Conservation (phyloP, 2,797 vertebrate species). For the Myotis findleyi region DNA sequence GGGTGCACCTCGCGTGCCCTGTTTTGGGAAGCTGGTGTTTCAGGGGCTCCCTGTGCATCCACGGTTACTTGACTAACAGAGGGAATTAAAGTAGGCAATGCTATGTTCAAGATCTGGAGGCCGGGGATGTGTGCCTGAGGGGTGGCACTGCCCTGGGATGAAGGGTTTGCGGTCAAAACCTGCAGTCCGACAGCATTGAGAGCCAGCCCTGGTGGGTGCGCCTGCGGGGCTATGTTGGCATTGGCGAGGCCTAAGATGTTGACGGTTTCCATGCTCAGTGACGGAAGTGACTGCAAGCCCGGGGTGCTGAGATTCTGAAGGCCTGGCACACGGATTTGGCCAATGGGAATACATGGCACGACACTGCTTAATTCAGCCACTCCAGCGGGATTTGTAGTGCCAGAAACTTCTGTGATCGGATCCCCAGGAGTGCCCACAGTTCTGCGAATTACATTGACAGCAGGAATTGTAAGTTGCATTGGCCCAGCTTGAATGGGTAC, state of each 20-base stretch:
- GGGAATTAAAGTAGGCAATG: slow-evolving; percentile 94
- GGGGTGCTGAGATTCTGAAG: slow-evolving; percentile 88
- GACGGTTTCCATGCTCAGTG: slow-evolving; percentile 92
- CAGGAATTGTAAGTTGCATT: slow-evolving; percentile 96
- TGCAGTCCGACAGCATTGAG: slow-evolving; percentile 96
- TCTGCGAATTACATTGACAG: slow-evolving; percentile 94
- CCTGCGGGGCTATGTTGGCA: slow-evolving; percentile 88
- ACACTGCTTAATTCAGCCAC: slow-evolving; percentile 91
- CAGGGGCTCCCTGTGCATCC: slow-evolving; percentile 76
- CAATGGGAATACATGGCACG: slow-evolving; percentile 94
- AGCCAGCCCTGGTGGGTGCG: slow-evolving; percentile 91
- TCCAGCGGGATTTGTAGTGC: slow-evolving; percentile 84
- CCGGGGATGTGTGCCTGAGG: slow-evolving; percentile 91
- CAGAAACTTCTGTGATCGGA: not conserved
- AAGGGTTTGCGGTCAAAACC: slow-evolving; percentile 91
- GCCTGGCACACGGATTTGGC: slow-evolving; percentile 91
- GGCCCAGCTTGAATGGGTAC: slow-evolving; percentile 95
- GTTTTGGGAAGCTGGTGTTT: slow-evolving; percentile 65
- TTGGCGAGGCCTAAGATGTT: slow-evolving; percentile 94
- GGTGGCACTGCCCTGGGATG: slow-evolving; percentile 88
- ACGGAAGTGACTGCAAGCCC: slow-evolving; percentile 88
- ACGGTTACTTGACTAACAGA: slow-evolving; percentile 89
- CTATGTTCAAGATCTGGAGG: slow-evolving; percentile 96
- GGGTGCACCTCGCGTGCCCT: slow-evolving; percentile 62
- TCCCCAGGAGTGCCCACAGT: slow-evolving; percentile 88